Base-by-base conservation (phyloP, 2,797 vertebrate genomes). In the Aldrovandia affinis region DNA sequence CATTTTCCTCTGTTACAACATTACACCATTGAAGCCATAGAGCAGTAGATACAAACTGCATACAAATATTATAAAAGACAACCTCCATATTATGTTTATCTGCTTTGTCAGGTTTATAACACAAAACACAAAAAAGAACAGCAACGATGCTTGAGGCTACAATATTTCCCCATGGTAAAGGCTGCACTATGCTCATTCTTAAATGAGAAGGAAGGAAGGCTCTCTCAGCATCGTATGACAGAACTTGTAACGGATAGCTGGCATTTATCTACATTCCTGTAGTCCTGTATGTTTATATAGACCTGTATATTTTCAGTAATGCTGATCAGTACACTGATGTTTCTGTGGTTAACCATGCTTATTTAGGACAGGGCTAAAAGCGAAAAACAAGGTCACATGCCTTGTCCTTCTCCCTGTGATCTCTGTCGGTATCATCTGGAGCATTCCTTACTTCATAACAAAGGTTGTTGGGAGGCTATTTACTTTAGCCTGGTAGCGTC, bases 401-500 rank as follows among this genome's bases (percentile, higher is more conserved):
- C 63, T 70, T 39, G 57, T 79, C 28, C 83, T 47, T 33, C 25
- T 78, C 63, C 75, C 44, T 28, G 52, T 39, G 30, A 25, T 59
- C 77, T 44, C 39, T 36, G 82, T 47, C 61, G 82, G 22, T 70
- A 0, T 4, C 30, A 36, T 78, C 15, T 50, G 57, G 36, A 63
- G 57, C 75, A 52, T 79, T 83, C 73, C 70, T 57, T 36, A 55
- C 50, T 79, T 42, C 30, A 47, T 50, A 83, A 83, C 83, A 83
- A 79, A 83, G 75, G 83, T 83, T 59, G 65, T 28, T 33, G 39
- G 47, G 42, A 36, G 42, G 15, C 2, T 42, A 14, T 59, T 75
- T 30, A 28, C 36, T 77, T 61, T 42, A 1, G 22, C 52, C 47
- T 33, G 44, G 73, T 28, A 42, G 52, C 28, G 2, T 42, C 28